Evolutionary conservation across 2,888 invertebrate genomes (phyloP), one percentile per base, ranked within the genome.

Genomic region (Agrotis exclamationis): DNA sequence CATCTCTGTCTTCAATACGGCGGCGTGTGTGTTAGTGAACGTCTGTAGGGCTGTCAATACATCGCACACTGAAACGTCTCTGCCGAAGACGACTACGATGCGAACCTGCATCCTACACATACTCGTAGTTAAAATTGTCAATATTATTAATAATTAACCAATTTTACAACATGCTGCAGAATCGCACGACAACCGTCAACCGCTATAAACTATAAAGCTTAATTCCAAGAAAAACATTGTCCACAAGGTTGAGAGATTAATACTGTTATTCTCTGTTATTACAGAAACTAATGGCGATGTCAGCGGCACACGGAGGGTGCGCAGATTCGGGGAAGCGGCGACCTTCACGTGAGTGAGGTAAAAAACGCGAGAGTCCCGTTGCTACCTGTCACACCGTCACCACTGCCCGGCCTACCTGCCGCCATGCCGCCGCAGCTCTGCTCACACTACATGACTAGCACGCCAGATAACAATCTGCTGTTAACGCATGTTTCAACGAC

Each of bases 261-360:
- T n/a, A 81, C 79, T 68, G 86, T 80, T 83, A 82, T 83, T 87
- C 72, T 80, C 79, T 68, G 86, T 80, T 83, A 82, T 83, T 84
- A 80, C 65, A 69, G 47, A 81, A 86, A 88, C 79, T 64, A 83
- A 89, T 87, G 83, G 69, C 58, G 47, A 66, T 74, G 81, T 74
- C 84, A 73, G 51, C 83, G 59, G 64, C 75, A 79, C 76, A 65
- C 7, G 66, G 53, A 75, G 69, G 70, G 78, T 77, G 84, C 85
- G 65, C 85, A 50, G 18, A 80, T 90, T 89, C 90, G 85, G 75
- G 74, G 90, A 90, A 90, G 76, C 72, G 50, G 22, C 77, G 67
- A 74, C 74, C 77, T 85, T 83, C 76, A 76, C 60, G 67, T 68
- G 74, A 79, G 58, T 24, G n/a, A 28, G 56, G 56, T 73, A 84